Conservation (phyloP, 2,888 invertebrate species). For the Podabrus alpinus region DNA sequence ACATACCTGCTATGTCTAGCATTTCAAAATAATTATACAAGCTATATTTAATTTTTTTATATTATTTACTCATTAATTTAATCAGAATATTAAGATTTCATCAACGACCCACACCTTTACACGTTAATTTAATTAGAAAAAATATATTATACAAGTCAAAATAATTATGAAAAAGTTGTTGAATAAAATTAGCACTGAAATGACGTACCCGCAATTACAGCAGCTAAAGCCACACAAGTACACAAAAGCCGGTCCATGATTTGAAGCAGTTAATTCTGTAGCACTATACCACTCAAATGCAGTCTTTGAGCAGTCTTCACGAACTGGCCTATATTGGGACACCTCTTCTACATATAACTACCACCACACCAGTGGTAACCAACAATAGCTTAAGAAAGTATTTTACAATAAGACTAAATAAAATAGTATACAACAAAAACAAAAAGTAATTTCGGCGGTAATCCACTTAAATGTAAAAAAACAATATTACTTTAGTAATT, state of each 20-base stretch:
- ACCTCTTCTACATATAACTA: conserved; percentile 45
- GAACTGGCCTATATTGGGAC: conserved; percentile 50
- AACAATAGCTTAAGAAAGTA: conserved; percentile 11
- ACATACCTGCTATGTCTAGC: not conserved
- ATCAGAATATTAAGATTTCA: not conserved
- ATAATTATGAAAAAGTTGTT: not conserved
- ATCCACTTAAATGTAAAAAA: not conserved
- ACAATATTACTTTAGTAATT: not conserved
- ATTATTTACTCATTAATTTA: not conserved
- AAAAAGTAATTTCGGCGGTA: not conserved
- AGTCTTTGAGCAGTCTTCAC: conserved; percentile 37
- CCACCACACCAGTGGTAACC: conserved; percentile 28
- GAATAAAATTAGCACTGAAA: not conserved
- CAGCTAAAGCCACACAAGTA: conserved; percentile 39
- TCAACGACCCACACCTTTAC: not conserved
- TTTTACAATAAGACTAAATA: not conserved
- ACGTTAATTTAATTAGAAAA: not conserved
- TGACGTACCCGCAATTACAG: conserved; percentile 41
- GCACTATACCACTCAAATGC: conserved; percentile 28
- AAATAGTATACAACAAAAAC: not conserved
- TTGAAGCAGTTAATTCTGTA: conserved; percentile 23
- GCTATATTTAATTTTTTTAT: not conserved
- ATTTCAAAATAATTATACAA: not conserved
- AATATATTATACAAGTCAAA: not conserved
- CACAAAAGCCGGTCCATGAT: conserved; percentile 43